phyloP scores from a whole-genome alignment of 2,888 invertebrate species.

The Drosophila meridiana region DNA sequence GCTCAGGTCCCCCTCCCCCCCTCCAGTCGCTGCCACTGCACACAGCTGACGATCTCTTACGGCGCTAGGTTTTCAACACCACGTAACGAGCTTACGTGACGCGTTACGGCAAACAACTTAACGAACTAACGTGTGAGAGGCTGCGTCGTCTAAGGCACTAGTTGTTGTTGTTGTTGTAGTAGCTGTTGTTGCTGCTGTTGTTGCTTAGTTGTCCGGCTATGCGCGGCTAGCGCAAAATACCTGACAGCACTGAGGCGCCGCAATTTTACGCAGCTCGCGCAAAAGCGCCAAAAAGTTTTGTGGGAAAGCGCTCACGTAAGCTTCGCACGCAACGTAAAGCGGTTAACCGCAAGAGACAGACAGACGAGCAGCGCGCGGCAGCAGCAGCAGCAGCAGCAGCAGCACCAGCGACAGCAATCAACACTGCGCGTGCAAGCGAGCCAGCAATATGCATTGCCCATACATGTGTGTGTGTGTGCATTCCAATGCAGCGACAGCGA shows the following conservation, averaged over 20 bases:
- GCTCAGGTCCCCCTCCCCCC: neutral
- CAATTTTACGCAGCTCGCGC: constrained; percentile 50
- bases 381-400: constrained; percentile 8
- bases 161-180: constrained; percentile 17
- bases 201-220: constrained; percentile 54
- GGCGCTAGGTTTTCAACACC: constrained; percentile 70
- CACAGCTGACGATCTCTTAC: constrained; percentile 74
- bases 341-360: constrained; percentile 72
- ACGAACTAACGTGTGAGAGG: constrained; percentile 49
- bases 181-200: constrained; percentile 8
- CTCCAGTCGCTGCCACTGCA: neutral
- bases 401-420: constrained; percentile 4
- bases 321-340: constrained; percentile 63
- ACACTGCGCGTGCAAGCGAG: constrained; percentile 47
- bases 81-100: constrained; percentile 59
- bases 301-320: constrained; percentile 54
- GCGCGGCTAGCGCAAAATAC: constrained; percentile 66
- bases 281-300: constrained; percentile 57
- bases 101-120: constrained; percentile 55
- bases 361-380: constrained; percentile 34
- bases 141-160: constrained; percentile 54
- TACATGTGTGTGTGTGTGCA: constrained; percentile 7
- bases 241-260: constrained; percentile 63
- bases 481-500: constrained; percentile 51
- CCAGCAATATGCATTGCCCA: constrained; percentile 22